Base-by-base conservation (phyloP, 2,797 vertebrate genomes). In the Sebastes trivittatus region DNA sequence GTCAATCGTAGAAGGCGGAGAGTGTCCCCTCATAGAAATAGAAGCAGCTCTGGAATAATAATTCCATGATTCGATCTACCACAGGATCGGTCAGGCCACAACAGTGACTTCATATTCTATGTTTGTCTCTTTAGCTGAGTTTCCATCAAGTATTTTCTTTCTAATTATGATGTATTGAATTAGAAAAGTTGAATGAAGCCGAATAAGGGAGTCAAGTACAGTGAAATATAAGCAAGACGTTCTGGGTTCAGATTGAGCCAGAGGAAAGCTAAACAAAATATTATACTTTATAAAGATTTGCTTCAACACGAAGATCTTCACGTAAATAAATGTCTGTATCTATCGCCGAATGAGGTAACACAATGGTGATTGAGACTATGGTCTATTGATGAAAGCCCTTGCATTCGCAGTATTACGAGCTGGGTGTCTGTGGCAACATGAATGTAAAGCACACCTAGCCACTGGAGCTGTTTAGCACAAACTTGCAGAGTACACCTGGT, bases 81-180 rank as follows among this genome's bases (percentile, higher is more conserved):
- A 27, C 74, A 76, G 32, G 29, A 62, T 11, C 4, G 49, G 68
- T 72, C 66, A 68, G 65, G 70, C 78, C 25, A 75, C 18, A 73
- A 25, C 25, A 4, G 30, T 93, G 89, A 91, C 83, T 72, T 92
- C 87, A 91, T 85, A 1, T 20, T 82, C 75, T 84, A 67, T 72
- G 69, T 86, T 60, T 72, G 79, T 81, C 77, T 65, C 66, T 76
- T 54, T 14, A 22, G 36, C 23, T 46, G 32, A 30, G 30, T 87
- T 87, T 87, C 71, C 75, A 81, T 72, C 56, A 62, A 62, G 38
- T 25, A 14, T 42, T 36, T 75, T 4, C 2, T 55, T 59, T 61
- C 30, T 25, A 78, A 82, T 82, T 66, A 72, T n/a, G 30, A 70
- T 58, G 23, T 29, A 36, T 7, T 34, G 22, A 66, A 62, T 81